Percentiles rank a stretch among this genome's conserved stretches.
Evolutionary conservation across 2,797 vertebrate genomes (phyloP).

Genomic region (Salarias fasciatus): DNA sequence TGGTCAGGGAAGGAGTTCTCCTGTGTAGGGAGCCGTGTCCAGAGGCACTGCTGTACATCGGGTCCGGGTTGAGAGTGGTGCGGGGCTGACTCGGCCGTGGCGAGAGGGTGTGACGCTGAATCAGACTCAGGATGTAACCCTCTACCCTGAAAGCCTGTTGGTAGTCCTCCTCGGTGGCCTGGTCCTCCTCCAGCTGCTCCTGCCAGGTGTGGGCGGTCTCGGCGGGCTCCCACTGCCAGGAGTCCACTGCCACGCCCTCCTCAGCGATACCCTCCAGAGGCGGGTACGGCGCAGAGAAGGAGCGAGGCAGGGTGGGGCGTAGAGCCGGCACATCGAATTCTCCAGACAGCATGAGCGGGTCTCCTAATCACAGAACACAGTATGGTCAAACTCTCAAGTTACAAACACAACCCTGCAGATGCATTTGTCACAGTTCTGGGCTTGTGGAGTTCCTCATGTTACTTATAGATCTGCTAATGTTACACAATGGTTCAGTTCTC

Average conservation of each 20-base stretch:
- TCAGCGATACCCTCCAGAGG: slow-evolving; percentile 81
- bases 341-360: slow-evolving; percentile 70
- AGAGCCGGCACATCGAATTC: slow-evolving; percentile 65
- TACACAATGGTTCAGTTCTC: no score
- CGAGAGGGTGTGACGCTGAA: slow-evolving; percentile 84
- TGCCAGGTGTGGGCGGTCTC: slow-evolving; percentile 43
- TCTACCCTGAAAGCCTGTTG: slow-evolving; percentile 84
- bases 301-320: slow-evolving; percentile 82
- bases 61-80: slow-evolving; percentile 80
- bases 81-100: slow-evolving; percentile 82
- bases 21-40: slow-evolving; percentile 80
- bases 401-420: no score
- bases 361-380: slow-evolving; percentile 70
- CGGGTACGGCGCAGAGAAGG: slow-evolving; percentile 88
- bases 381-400: no score
- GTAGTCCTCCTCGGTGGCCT: slow-evolving; percentile 74
- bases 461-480: no score
- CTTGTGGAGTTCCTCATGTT: no score
- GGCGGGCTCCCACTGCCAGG: slow-evolving; percentile 65
- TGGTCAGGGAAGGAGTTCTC: slow-evolving; percentile 67
- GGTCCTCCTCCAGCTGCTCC: slow-evolving; percentile 51
- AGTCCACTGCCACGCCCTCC: slow-evolving; percentile 53
- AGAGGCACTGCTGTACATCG: slow-evolving; percentile 55
- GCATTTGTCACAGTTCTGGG: no score
- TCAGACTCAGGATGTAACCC: slow-evolving; percentile 88